These are phyloP conservation scores for Bergia puertoricense DNA, from an alignment of 92 coral and sea anemone genomes.

Conservation along the genomic window DNA sequence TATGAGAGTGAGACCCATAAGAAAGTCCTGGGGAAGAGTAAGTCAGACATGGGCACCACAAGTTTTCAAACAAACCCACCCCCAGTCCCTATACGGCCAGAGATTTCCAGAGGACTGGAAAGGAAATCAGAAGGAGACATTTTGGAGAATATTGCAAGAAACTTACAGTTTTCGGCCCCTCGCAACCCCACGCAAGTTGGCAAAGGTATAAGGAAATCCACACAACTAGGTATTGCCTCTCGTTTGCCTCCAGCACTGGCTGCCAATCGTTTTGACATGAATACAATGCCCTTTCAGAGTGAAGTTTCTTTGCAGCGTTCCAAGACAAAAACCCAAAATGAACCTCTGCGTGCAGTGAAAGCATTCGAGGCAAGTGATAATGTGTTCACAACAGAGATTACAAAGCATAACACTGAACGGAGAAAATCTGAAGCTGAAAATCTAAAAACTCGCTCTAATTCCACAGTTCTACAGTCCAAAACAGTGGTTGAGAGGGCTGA, in stretches of 20 bases:
- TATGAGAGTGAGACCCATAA: background rate
- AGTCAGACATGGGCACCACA: slow-evolving; percentile 16
- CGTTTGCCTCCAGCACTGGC: slow-evolving; percentile 2
- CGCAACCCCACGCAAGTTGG: slow-evolving; percentile 29
- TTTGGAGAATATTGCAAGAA: slow-evolving; percentile 14
- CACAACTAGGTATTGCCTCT: background rate
- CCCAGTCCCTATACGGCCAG: slow-evolving; percentile 26
- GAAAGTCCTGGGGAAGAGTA: slow-evolving; percentile 31
- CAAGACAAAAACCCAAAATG: background rate
- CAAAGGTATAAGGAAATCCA: slow-evolving; percentile 14
- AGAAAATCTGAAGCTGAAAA: background rate
- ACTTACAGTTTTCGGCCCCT: background rate
- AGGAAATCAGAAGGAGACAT: slow-evolving; percentile 30
- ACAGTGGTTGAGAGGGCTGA: slow-evolving; percentile 11
- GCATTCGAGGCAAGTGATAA: background rate
- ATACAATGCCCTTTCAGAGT: slow-evolving; percentile 17
- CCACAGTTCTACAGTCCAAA: slow-evolving; percentile 5
- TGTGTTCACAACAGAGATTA: background rate
- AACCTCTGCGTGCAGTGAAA: slow-evolving; percentile 3
- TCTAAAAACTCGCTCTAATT: background rate
- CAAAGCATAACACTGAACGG: background rate
- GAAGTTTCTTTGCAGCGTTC: background rate
- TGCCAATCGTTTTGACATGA: slow-evolving; percentile 4
- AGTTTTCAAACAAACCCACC: slow-evolving; percentile 27
- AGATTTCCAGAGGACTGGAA: background rate